Conservation (phyloP, 2,113 vertebrate genomes). For the Lamprotornis superbus region DNA sequence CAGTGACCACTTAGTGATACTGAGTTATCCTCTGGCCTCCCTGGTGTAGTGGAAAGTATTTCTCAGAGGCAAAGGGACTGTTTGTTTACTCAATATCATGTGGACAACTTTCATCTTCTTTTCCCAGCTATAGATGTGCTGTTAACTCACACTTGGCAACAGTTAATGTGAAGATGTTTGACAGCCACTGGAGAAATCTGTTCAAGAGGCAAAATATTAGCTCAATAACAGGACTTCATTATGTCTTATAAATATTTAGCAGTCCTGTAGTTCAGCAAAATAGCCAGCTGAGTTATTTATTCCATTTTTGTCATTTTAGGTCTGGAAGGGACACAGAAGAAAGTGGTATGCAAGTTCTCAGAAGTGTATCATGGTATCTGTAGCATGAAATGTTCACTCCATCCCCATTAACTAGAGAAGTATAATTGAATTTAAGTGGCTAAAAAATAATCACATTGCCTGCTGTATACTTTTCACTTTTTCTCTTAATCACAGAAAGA, state of each 20-base stretch:
- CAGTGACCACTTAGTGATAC: neutral
- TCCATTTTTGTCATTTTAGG: constrained; percentile 27
- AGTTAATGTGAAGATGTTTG: constrained; percentile 44
- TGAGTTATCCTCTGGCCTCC: neutral
- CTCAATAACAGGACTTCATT: constrained; percentile 11
- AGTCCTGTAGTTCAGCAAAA: constrained; percentile 21
- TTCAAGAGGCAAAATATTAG: constrained; percentile 37
- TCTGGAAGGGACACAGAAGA: neutral
- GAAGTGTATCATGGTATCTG: neutral
- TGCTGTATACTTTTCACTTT: neutral
- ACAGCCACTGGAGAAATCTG: constrained; percentile 40
- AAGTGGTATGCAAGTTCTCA: neutral
- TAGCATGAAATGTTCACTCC: neutral
- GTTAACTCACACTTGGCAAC: constrained; percentile 20
- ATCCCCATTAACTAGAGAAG: neutral
- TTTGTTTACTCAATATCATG: constrained; percentile 15
- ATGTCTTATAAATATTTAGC: constrained; percentile 37
- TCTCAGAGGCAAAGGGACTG: constrained; percentile 17
- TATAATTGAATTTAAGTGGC: neutral
- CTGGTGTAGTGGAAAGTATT: neutral
- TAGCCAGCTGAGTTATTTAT: constrained; percentile 38
- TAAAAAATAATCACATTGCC: neutral
- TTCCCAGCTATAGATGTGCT: constrained; percentile 28
- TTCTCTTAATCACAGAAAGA: neutral
- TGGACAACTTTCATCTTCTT: constrained; percentile 30